Conservation (phyloP, 2,113 vertebrate species). For the Grammomys surdaster region DNA sequence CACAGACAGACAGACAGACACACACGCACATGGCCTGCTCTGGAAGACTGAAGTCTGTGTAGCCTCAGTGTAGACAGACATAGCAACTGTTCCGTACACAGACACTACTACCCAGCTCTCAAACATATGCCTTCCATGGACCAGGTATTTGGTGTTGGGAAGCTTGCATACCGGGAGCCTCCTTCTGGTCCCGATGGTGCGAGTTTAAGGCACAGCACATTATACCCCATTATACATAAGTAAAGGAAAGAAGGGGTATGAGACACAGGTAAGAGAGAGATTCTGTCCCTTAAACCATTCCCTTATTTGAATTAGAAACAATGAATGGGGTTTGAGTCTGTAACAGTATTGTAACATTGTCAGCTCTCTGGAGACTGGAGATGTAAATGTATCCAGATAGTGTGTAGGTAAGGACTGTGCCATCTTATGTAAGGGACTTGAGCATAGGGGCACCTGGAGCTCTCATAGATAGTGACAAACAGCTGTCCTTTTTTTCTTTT, state of each 20-base stretch:
- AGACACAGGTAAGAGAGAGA: not conserved
- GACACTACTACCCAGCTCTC: not conserved
- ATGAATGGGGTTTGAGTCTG: not conserved
- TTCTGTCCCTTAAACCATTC: not conserved
- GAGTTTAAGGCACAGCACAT: not conserved
- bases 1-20: not conserved
- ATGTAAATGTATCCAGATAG: not conserved
- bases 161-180: not conserved
- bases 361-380: not conserved
- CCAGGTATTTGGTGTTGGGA: not conserved
- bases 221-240: not conserved
- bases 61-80: not conserved
- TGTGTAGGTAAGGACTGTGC: not conserved
- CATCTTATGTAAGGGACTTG: not conserved
- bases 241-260: not conserved
- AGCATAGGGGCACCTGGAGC: not conserved
- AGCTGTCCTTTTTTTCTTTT: not conserved
- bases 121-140: rapidly evolving
- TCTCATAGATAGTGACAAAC: not conserved
- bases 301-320: conserved; percentile 9
- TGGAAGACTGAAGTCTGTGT: not conserved
- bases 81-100: no score
- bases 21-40: not conserved
- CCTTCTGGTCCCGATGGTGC: not conserved
- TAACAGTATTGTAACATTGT: not conserved